Conservation (phyloP, 2,888 invertebrate genomes). For the Anoncus sp. region DNA sequence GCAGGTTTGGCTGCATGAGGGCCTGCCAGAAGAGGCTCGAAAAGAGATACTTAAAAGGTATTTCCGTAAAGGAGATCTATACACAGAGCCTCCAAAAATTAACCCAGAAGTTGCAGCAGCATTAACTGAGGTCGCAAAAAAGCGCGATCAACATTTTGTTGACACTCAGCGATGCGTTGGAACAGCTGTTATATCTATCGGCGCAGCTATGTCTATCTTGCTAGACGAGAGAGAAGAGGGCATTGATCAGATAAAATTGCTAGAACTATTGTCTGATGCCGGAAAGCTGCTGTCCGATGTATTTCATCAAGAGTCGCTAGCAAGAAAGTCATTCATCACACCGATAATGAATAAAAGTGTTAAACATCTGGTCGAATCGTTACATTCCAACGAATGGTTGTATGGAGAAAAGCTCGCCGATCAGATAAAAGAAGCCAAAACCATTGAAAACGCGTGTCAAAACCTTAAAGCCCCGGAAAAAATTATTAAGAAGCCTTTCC, state of each 20-base stretch:
- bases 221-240: slow-evolving; percentile 19
- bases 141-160: slow-evolving; percentile 31
- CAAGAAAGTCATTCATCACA: slow-evolving; percentile 38
- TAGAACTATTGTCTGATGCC: slow-evolving; percentile 24
- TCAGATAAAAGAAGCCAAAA: too few relatives aligned
- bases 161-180: slow-evolving; percentile 28
- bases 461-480: too few relatives aligned
- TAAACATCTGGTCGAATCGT: slow-evolving; percentile 28
- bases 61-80: slow-evolving; percentile 31
- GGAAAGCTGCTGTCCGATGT: slow-evolving; percentile 49
- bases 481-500: too few relatives aligned
- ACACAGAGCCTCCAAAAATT: slow-evolving; percentile 34
- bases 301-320: slow-evolving; percentile 43
- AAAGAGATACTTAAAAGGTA: slow-evolving; percentile 30
- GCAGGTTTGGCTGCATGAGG: too few relatives aligned
- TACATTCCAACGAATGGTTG: slow-evolving; percentile 44
- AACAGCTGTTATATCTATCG: slow-evolving; percentile 18
- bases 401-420: too few relatives aligned
- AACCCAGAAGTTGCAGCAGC: slow-evolving; percentile 25
- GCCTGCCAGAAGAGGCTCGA: slow-evolving; percentile 12
- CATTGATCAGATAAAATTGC: slow-evolving; percentile 28
- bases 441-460: too few relatives aligned
- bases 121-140: slow-evolving; percentile 24
- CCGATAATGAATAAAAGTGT: slow-evolving; percentile 56
- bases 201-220: slow-evolving; percentile 33